phyloP scores from a whole-genome alignment of 2,888 invertebrate genomes.

The Ryuthela nishihirai region DNA sequence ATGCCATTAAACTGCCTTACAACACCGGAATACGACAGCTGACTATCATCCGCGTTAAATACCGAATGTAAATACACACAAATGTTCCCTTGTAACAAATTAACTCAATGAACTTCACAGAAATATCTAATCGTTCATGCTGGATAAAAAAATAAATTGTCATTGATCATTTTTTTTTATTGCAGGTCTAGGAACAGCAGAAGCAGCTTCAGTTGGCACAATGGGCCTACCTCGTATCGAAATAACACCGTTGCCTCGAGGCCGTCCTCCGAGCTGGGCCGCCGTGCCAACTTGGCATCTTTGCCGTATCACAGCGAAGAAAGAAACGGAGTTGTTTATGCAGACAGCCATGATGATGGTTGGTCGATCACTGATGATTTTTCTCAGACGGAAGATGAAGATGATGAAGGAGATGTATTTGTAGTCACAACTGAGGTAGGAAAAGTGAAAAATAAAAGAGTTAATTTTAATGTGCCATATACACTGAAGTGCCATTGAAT shows the following conservation, averaged over 20 bases:
- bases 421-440: slow-evolving; percentile 58
- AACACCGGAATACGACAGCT: too few relatives aligned
- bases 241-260: slow-evolving; percentile 12
- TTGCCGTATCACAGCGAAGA: slow-evolving; percentile 28
- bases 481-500: too few relatives aligned
- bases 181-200: slow-evolving; percentile 25
- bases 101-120: too few relatives aligned
- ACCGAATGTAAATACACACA: too few relatives aligned
- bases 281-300: slow-evolving; percentile 39
- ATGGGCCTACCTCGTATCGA: slow-evolving; percentile 28
- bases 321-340: slow-evolving; percentile 12
- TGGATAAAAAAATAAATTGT: too few relatives aligned
- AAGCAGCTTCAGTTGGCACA: slow-evolving; percentile 35
- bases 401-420: slow-evolving; percentile 59
- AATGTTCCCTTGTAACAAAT: too few relatives aligned
- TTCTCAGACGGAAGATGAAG: slow-evolving; percentile 65
- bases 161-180: too few relatives aligned
- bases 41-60: too few relatives aligned
- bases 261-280: slow-evolving; percentile 26
- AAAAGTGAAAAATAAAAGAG: too few relatives aligned
- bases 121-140: too few relatives aligned
- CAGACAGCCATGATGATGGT: slow-evolving; percentile 67
- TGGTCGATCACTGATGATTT: slow-evolving; percentile 92
- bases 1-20: too few relatives aligned
- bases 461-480: too few relatives aligned